phyloP scores from a whole-genome alignment of 2,113 vertebrate genomes.

The Sminthopsis crassicaudata region DNA sequence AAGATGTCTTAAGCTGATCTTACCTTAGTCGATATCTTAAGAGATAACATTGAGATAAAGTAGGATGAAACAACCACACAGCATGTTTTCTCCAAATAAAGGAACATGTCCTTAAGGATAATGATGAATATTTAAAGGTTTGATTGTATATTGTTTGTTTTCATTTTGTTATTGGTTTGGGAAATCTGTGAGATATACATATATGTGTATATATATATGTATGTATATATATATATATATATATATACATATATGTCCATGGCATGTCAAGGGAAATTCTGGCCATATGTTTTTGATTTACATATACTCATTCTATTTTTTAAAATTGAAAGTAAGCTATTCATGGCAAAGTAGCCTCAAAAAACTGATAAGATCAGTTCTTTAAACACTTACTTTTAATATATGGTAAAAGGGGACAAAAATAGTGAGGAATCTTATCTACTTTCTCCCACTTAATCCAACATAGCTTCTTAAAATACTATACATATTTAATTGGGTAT shows the following conservation, averaged over 20 bases:
- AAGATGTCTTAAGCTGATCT: too few relatives aligned
- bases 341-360: background rate
- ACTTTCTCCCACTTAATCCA: background rate
- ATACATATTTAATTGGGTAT: too few relatives aligned
- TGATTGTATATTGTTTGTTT: background rate
- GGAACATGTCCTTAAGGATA: background rate
- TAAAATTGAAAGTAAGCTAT: background rate
- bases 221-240: too few relatives aligned
- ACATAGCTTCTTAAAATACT: background rate
- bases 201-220: too few relatives aligned
- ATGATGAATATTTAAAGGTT: background rate
- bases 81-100: background rate
- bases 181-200: background rate
- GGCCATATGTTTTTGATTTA: conserved; percentile 38
- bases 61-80: background rate
- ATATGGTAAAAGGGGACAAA: background rate
- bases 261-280: conserved; percentile 24
- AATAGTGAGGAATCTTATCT: background rate
- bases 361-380: conserved; percentile 36
- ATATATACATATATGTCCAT: background rate
- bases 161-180: background rate
- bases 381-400: conserved; percentile 37
- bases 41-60: background rate
- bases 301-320: conserved; percentile 22
- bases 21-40: background rate